Base-by-base conservation (phyloP, 2,888 invertebrate genomes). In the Drosophila nr. perissopoda region DNA sequence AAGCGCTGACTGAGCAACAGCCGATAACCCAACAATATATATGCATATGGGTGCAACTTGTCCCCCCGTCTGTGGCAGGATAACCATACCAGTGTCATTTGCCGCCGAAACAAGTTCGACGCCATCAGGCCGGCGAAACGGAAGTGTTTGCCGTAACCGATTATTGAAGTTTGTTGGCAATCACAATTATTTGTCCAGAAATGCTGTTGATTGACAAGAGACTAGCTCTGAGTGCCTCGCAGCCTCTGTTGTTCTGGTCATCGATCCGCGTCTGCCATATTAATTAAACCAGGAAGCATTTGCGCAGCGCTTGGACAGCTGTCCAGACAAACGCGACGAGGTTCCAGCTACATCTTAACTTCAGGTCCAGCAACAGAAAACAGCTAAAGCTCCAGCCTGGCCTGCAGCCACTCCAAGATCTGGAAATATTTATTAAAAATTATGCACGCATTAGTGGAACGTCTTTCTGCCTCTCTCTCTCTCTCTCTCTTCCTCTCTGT, bases 231-330 rank as follows among this genome's bases (percentile, higher is more conserved):
- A 36, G 67, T 46, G 46, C 61, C 52, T n/a, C 21, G 8, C 16
- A 21, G 29, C 25, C 34, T 8, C 34, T 54, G 13, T 16, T 10
- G 54, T 56, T 56, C 36, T 56, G 79, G 70, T 58, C 76, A 49
- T 62, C 64, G 81, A 56, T 71, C 60, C 64, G 70, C 57, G 57
- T 68, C 75, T 74, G 72, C 52, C 63, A 77, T 88, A 82, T 88
- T 91, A 90, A 91, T 91, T 91, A 91, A 91, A 91, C 91, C 89
- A 91, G 91, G 91, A 91, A 91, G 89, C 82, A 75, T 84, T 91
- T 88, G 58, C 56, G 42, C 61, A 51, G 73, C 67, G 65, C 78
- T 61, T 70, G 51, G 66, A 52, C 76, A 60, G 56, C 68, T 61
- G 59, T 67, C 64, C 51, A n/a, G 31, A 42, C 51, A 27, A 49